These are phyloP conservation scores for Tetheella fluctuosa DNA, from an alignment of 2,888 invertebrate genomes.

Conservation along the genomic window DNA sequence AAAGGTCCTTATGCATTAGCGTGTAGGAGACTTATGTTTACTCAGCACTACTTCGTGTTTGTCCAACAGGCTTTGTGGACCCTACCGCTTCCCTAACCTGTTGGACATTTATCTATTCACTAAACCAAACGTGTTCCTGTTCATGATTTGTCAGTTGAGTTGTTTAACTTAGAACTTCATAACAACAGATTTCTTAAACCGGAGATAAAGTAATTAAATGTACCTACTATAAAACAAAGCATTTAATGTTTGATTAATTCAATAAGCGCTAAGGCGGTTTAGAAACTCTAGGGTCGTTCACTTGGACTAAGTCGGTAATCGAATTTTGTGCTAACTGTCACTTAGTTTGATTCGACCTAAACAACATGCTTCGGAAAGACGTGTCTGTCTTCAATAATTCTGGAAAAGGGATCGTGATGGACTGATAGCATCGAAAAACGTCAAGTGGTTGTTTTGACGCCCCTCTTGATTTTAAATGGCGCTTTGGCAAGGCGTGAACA, in stretches of 20 bases:
- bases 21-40: constrained; percentile 64
- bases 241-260: constrained; percentile 41
- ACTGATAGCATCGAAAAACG: constrained; percentile 26
- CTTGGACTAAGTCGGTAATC: constrained; percentile 43
- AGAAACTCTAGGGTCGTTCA: constrained; percentile 29
- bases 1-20: constrained; percentile 67
- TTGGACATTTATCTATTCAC: constrained; percentile 49
- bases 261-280: constrained; percentile 39
- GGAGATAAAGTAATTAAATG: constrained; percentile 29
- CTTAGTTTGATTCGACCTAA: constrained; percentile 35
- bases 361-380: constrained; percentile 31
- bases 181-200: constrained; percentile 29
- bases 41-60: constrained; percentile 67
- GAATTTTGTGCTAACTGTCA: constrained; percentile 41
- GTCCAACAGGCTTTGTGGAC: constrained; percentile 64
- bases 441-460: constrained; percentile 42
- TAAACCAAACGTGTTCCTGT: constrained; percentile 43
- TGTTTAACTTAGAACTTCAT: constrained; percentile 16
- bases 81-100: constrained; percentile 58
- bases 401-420: constrained; percentile 31
- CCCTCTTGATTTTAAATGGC: constrained; percentile 41
- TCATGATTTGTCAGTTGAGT: constrained; percentile 14
- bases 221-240: no score
- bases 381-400: constrained; percentile 33
- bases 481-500: constrained; percentile 49